Evolutionary conservation across 2,888 invertebrate species (phyloP).

Genomic region (Acronicta alni): DNA sequence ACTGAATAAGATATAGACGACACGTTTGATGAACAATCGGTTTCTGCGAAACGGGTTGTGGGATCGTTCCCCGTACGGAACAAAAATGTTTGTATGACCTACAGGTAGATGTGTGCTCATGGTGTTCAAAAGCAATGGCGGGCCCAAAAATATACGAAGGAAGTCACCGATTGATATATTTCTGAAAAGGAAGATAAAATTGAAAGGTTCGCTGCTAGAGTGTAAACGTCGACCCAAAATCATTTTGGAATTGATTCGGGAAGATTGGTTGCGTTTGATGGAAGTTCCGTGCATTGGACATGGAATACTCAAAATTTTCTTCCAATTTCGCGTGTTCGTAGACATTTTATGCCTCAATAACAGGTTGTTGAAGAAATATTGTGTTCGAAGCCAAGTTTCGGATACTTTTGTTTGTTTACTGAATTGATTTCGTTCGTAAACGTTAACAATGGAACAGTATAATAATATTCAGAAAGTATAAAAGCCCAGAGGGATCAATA

Average conservation of each 20-base stretch:
- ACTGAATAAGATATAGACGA: too few relatives aligned
- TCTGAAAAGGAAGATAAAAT: too few relatives aligned
- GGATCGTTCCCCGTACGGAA: too few relatives aligned
- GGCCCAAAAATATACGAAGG: too few relatives aligned
- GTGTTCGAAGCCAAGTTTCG: not conserved
- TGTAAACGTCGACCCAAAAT: not conserved
- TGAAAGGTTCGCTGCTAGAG: too few relatives aligned
- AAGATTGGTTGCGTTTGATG: not conserved
- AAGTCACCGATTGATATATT: too few relatives aligned
- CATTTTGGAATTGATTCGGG: not conserved
- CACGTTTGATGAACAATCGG: too few relatives aligned
- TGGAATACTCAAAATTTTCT: slow-evolving; percentile 10
- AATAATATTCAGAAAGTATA: slow-evolving; percentile 9
- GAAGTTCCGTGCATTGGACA: slow-evolving; percentile 3
- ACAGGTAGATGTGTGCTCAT: too few relatives aligned
- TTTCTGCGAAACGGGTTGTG: too few relatives aligned
- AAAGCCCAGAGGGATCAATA: not conserved
- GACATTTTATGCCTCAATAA: slow-evolving; percentile 16
- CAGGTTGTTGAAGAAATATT: slow-evolving; percentile 22
- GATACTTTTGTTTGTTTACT: slow-evolving; percentile 14
- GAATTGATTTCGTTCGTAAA: slow-evolving; percentile 31
- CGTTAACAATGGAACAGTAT: slow-evolving; percentile 13
- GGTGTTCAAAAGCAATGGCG: too few relatives aligned
- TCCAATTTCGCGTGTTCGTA: slow-evolving; percentile 19
- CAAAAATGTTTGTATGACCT: too few relatives aligned